Evolutionary conservation across 2,113 vertebrate genomes (phyloP), one percentile per base, ranked within the genome.

Genomic region (Meleagris gallopavo): DNA sequence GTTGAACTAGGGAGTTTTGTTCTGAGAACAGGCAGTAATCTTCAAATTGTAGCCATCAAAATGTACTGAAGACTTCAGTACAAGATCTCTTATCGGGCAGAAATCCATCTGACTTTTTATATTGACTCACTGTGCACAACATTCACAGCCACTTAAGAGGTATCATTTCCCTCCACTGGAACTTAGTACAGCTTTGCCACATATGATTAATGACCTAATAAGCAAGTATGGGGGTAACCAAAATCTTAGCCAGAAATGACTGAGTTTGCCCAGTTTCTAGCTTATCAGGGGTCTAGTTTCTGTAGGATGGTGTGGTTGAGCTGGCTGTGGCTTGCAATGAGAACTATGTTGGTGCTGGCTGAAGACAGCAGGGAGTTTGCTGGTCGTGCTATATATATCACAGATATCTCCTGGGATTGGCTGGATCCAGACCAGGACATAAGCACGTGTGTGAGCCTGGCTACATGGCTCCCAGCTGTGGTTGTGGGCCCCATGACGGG

Each of bases 401-500:
- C 13, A 22, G 38, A 54, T 27, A 40, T 40, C 6, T 82, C 27
- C 30, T 9, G 19, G 8, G 45, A 60, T 8, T 34, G 34, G 43
- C 29, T 45, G 52, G 22, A n/a, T 30, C 24, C 30, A 71, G 48
- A 36, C 50, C 1, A 1, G 19, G 6, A 24, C 4, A 0, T 7
- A 0, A 0, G 36, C 22, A 43, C 15, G 6, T 6, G 13, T 6
- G 25, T 4, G 36, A 32, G 80, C 57, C 40, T 0, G 0, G 41
- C 41, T 76, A 32, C n/a, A 32, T 40, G 10, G 13, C 13, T 3
- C 20, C 24, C 18, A 12, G 66, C 2, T 0, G 34, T 5, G 7
- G 6, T 4, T 3, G 11, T 54, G 27, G 27, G 52, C 15, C 13
- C 27, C 52, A 29, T 54, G 4, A 8, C 2, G 6, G 32, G 3